Percentiles rank a stretch among this genome's conserved stretches.
These are phyloP conservation scores for Netelia virgata DNA, from an alignment of 2,888 invertebrate genomes.

Conservation along the genomic window DNA sequence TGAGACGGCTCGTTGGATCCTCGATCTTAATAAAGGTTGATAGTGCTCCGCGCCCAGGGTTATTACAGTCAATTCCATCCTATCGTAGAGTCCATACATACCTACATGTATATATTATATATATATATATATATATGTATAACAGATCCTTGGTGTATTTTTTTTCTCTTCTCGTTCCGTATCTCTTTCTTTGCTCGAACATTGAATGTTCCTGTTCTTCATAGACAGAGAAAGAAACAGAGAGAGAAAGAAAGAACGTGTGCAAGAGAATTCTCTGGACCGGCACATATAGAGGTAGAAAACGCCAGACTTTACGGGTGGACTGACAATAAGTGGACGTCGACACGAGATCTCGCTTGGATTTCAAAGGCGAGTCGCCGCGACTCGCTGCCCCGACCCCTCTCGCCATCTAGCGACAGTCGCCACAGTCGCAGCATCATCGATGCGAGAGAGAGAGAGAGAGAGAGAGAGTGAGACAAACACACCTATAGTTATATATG, in stretches of 20 bases:
- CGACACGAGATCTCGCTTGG: conserved; percentile 68
- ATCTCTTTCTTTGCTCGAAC: conserved; percentile 32
- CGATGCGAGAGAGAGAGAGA: neutral
- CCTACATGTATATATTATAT: neutral
- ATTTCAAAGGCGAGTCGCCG: conserved; percentile 68
- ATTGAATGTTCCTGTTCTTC: conserved; percentile 34
- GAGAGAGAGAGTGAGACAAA: neutral
- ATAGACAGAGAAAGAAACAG: conserved; percentile 14
- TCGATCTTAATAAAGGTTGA: conserved; percentile 65
- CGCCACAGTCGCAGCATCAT: conserved; percentile 49
- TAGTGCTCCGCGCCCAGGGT: conserved; percentile 37
- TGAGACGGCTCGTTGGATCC: conserved; percentile 62
- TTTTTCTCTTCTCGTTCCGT: conserved; percentile 19
- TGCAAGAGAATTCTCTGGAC: conserved; percentile 12
- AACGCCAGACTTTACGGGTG: conserved; percentile 67
- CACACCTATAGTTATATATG: conserved; percentile 21
- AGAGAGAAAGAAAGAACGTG: conserved; percentile 18
- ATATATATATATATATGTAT: neutral
- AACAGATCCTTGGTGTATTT: neutral
- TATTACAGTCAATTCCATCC: conserved; percentile 57
- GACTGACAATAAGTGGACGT: conserved; percentile 69
- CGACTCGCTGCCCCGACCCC: conserved; percentile 37
- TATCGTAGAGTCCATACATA: conserved; percentile 33
- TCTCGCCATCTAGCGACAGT: conserved; percentile 16
- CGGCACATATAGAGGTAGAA: conserved; percentile 37